Evolutionary conservation across 2,113 vertebrate species (phyloP).

Genomic region (Stictonetta naevosa): DNA sequence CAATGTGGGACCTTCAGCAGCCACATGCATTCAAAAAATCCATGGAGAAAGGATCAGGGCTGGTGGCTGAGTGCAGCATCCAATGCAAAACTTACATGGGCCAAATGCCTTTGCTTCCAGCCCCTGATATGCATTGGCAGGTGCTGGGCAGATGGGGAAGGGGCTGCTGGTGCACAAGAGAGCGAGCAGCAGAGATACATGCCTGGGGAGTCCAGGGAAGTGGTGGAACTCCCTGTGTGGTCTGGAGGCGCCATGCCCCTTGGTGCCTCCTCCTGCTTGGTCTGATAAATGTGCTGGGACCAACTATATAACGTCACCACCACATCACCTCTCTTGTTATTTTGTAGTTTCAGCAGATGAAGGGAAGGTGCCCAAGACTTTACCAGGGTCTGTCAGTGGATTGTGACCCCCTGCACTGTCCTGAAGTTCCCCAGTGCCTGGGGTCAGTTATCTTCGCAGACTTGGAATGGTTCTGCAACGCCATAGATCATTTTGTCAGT

Average conservation of each 20-base stretch:
- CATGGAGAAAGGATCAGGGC: neutral
- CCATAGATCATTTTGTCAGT: neutral
- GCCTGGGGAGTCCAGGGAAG: neutral
- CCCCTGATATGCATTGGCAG: too few relatives aligned
- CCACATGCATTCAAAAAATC: neutral
- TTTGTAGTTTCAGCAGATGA: neutral
- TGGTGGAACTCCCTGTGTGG: neutral
- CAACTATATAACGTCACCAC: fast-evolving
- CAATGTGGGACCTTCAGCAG: neutral
- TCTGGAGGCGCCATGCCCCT: neutral
- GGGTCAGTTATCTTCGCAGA: neutral
- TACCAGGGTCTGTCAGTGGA: neutral
- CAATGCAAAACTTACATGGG: neutral
- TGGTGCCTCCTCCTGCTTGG: neutral
- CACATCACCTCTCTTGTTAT: neutral
- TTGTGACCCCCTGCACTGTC: neutral
- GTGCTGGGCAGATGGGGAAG: fast-evolving
- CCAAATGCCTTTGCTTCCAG: neutral
- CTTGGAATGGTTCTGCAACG: neutral
- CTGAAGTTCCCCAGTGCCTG: neutral
- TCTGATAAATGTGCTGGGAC: neutral
- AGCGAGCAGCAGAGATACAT: neutral
- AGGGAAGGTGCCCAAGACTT: neutral
- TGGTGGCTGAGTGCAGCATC: neutral
- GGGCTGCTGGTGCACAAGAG: neutral